These are phyloP conservation scores for Geodia barretti DNA, from an alignment of 37 sponge, comb jelly and placozoan genomes.

Conservation along the genomic window DNA sequence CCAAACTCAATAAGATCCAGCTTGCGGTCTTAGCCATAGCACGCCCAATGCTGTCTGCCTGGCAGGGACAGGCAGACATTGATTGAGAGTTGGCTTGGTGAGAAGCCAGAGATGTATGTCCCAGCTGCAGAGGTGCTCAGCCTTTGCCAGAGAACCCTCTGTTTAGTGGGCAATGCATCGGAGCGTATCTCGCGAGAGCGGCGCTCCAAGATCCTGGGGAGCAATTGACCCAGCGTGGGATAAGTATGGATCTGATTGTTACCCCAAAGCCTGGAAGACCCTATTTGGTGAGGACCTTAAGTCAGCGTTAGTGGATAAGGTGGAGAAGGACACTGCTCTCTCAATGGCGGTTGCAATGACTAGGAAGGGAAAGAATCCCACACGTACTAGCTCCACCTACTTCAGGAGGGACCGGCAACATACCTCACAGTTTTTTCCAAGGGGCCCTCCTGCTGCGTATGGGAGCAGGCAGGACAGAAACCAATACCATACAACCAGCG, in stretches of 20 bases:
- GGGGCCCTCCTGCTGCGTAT: slow-evolving; percentile 39
- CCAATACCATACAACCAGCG: no score
- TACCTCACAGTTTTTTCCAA: slow-evolving; percentile 27
- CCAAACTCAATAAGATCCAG: slow-evolving; percentile 14
- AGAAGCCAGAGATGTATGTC: no score
- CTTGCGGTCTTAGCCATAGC: neutral
- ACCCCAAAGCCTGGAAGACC: no score
- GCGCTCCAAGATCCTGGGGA: no score
- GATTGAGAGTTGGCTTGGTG: no score
- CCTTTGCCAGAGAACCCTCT: no score
- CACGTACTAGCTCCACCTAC: neutral
- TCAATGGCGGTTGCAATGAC: slow-evolving; percentile 30
- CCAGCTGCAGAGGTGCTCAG: no score
- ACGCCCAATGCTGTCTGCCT: slow-evolving; percentile 21
- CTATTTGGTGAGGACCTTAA: slow-evolving; percentile 33
- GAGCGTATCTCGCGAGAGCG: no score
- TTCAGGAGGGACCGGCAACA: neutral
- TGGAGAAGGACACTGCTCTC: slow-evolving; percentile 25
- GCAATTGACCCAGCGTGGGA: no score
- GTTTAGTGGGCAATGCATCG: no score
- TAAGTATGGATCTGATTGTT: no score
- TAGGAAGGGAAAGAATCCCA: slow-evolving; percentile 4
- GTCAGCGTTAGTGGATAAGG: slow-evolving; percentile 1
- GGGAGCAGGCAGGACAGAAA: slow-evolving; percentile 42
- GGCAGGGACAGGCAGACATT: no score